phyloP scores from a whole-genome alignment of 2,797 vertebrate genomes.

The Hafferia zeledoni region DNA sequence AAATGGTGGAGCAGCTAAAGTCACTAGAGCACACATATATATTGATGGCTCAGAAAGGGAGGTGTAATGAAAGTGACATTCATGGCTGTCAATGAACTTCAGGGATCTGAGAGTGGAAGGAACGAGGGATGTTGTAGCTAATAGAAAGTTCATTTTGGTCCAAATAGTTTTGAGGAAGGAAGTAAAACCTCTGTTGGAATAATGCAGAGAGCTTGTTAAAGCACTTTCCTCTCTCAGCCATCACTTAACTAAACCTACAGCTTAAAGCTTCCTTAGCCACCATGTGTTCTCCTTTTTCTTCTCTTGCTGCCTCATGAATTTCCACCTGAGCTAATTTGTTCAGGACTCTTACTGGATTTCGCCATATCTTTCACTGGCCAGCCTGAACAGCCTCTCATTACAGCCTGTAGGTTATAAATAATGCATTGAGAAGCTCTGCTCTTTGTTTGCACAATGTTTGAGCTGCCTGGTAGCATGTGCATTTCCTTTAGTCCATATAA shows the following conservation, averaged over 20 bases:
- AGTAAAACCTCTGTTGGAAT: neutral
- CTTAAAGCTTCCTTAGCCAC: neutral
- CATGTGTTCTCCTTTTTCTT: neutral
- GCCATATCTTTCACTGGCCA: neutral
- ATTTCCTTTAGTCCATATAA: neutral
- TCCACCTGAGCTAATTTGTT: neutral
- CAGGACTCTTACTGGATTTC: neutral
- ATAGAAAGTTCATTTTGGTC: neutral
- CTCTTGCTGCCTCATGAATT: neutral
- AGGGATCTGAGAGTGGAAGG: neutral
- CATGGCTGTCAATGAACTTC: neutral
- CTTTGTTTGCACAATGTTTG: neutral
- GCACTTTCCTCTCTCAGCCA: neutral
- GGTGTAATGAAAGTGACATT: neutral
- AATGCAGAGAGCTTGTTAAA: neutral
- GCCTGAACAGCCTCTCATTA: neutral
- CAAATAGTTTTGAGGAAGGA: neutral
- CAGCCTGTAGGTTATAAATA: conserved; percentile 1
- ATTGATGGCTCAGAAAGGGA: neutral
- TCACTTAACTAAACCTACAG: neutral
- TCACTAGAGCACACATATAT: neutral
- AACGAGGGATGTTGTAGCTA: neutral
- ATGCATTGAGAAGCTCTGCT: neutral
- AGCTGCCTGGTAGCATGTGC: neutral
- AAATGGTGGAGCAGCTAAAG: neutral